Evolutionary conservation across 2,888 invertebrate species (phyloP), one percentile per base, ranked within the genome.

Genomic region (Drosophila neoperkinsi): DNA sequence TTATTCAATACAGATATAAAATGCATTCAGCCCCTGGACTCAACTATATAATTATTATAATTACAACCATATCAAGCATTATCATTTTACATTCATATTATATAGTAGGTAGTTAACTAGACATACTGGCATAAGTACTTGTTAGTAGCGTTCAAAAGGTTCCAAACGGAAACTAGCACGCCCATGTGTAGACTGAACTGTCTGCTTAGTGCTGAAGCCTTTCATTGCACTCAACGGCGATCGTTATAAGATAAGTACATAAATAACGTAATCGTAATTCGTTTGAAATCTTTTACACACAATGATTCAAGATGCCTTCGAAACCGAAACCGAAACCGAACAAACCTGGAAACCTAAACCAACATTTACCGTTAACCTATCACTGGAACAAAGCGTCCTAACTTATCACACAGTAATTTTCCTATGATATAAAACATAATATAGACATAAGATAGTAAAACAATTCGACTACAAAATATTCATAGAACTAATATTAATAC

Each of bases 351-450:
- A 38, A 28, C 46, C 21, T 46, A 58, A 69, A 31, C 21, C 51
- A 46, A 68, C 21, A 61, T 72, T 53, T 64, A 50, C 36, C 34
- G 25, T 58, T 60, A 71, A 60, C 63, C 59, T 73, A 85, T 82
- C 82, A 84, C 80, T 82, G 82, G 69, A 77, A 72, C 71, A 62
- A 50, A 66, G 46, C 57, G 57, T 64, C 60, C 84, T 71, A 81
- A 69, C 79, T 81, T 86, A 86, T 84, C 77, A 87, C 84, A 77
- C 25, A 75, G 64, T 43, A 43, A 52, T 38, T 67, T 59, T 46
- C 59, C 70, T 77, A 66, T 18, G 53, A n/a, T 43, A 34, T 53
- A 62, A 55, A 43, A 53, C 33, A 60, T 30, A 49, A 52, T 25
- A 50, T 25, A 50, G 50, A 57, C 31, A 49, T 41, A 38, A 33